Conservation (phyloP, 2,113 vertebrate genomes). For the Carlito syrichta region DNA sequence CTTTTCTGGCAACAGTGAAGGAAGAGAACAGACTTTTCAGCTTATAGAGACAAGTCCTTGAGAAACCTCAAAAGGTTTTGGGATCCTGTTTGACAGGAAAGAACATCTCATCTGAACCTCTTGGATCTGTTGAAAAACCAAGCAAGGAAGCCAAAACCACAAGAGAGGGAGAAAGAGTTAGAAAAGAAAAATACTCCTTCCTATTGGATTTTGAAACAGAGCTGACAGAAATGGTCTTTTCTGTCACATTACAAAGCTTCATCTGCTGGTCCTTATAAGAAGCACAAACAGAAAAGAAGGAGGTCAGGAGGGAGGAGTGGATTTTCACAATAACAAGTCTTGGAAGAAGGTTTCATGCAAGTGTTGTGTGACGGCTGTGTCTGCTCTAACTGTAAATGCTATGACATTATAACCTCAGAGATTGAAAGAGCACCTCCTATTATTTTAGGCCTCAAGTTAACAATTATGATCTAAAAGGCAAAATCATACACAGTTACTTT, state of each 20-base stretch:
- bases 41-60: slow-evolving; percentile 72
- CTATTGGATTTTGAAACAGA: slow-evolving; percentile 6
- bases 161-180: not conserved
- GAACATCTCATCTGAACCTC: slow-evolving; percentile 66
- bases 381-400: not conserved
- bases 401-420: not conserved
- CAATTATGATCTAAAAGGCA: not conserved
- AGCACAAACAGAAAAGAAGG: not conserved
- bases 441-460: slow-evolving; percentile 1
- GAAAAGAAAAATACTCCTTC: not conserved
- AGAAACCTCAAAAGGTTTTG: slow-evolving; percentile 67
- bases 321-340: not conserved
- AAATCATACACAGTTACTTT: not conserved
- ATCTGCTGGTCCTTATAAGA: not conserved
- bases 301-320: not conserved
- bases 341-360: not conserved
- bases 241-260: not conserved
- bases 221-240: not conserved
- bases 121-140: slow-evolving; percentile 50
- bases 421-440: not conserved
- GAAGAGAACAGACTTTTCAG: slow-evolving; percentile 66
- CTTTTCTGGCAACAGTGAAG: slow-evolving; percentile 70
- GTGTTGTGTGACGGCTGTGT: not conserved
- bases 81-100: slow-evolving; percentile 73
- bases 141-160: slow-evolving; percentile 64